Conservation (phyloP, 2,113 vertebrate species). For the Eupsittula cactorum region DNA sequence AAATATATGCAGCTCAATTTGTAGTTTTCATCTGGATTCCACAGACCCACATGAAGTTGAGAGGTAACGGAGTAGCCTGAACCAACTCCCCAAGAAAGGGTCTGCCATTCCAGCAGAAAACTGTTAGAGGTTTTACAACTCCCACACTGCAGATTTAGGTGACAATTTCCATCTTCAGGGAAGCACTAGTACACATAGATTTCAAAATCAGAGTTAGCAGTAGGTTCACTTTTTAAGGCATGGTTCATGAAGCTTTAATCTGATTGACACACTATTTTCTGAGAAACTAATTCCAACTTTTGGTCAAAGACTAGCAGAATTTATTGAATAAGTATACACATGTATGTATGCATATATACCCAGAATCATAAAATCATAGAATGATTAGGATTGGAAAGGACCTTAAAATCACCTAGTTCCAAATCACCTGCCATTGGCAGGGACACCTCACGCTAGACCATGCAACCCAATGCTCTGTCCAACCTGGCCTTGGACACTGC, state of each 20-base stretch:
- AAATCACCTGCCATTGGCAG: neutral
- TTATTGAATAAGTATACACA: neutral
- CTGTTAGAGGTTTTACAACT: neutral
- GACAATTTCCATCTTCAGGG: neutral
- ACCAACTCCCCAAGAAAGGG: neutral
- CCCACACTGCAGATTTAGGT: neutral
- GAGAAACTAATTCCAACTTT: neutral
- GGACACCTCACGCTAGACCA: neutral
- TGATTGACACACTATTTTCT: neutral
- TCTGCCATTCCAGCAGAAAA: neutral
- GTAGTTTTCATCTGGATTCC: neutral
- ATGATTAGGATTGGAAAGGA: neutral
- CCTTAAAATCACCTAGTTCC: neutral
- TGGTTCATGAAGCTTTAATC: neutral
- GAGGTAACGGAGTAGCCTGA: neutral
- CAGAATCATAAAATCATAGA: neutral
- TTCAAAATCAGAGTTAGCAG: neutral
- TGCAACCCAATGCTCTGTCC: neutral
- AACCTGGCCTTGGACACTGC: neutral
- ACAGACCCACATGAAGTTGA: neutral
- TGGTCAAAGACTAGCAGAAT: neutral
- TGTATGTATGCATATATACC: neutral
- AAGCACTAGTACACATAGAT: neutral
- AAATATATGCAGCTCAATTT: neutral
- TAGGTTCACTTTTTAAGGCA: neutral